Evolutionary conservation across 2,888 invertebrate genomes (phyloP).

Genomic region (Tipula confusa): DNA sequence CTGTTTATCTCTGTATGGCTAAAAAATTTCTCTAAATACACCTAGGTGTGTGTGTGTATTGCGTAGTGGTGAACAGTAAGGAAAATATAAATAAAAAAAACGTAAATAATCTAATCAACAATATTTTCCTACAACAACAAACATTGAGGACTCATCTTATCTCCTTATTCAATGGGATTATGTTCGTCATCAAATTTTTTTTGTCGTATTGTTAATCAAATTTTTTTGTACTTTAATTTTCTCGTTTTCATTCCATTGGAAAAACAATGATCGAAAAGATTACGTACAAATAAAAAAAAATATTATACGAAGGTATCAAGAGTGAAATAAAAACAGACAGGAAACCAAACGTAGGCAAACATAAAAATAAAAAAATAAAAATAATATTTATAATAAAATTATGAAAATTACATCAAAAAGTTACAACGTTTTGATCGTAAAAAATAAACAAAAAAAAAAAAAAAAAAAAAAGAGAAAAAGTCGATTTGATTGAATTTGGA

Average conservation of each 20-base stretch:
- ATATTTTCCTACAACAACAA: slow-evolving; percentile 3
- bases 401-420: slow-evolving; percentile 9
- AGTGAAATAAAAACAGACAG: not conserved
- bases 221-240: not conserved
- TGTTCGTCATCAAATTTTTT: slow-evolving; percentile 13
- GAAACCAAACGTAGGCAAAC: not conserved
- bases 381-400: not conserved
- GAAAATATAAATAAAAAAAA: slow-evolving; percentile 4
- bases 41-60: not conserved
- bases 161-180: not conserved
- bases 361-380: not conserved
- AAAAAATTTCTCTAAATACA: not conserved
- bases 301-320: not conserved
- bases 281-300: not conserved
- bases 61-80: not conserved
- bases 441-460: not conserved
- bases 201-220: not conserved
- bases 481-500: not conserved
- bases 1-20: not conserved
- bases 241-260: not conserved
- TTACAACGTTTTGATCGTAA: slow-evolving; percentile 3
- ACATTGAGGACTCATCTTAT: not conserved
- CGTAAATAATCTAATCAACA: slow-evolving; percentile 25
- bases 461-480: not conserved
- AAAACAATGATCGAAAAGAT: not conserved